Percentiles rank a stretch among this genome's conserved stretches.
Conservation (phyloP, 2,888 invertebrate species). For the Macroteleia sp. region DNA sequence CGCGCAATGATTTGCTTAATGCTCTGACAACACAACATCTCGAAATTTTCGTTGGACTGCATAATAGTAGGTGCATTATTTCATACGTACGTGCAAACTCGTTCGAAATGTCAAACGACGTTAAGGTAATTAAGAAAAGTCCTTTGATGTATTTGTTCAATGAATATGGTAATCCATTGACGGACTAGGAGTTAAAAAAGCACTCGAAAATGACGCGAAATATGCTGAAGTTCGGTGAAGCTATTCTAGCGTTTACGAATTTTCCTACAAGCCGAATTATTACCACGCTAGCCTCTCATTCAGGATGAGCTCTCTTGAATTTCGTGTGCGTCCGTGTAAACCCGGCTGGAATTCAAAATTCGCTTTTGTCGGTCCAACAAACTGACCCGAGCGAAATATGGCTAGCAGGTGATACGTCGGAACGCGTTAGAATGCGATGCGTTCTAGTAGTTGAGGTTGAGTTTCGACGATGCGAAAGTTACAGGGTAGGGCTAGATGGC, state of each 20-base stretch:
- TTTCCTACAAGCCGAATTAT: conserved; percentile 23
- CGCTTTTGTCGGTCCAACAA: conserved; percentile 40
- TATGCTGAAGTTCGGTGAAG: conserved; percentile 1
- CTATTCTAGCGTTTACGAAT: conserved; percentile 28
- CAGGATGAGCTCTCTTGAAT: conserved; percentile 23
- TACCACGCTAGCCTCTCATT: conserved; percentile 21
- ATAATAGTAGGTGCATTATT: conserved; percentile 29
- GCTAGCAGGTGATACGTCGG: conserved; percentile 69
- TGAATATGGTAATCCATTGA: conserved; percentile 44
- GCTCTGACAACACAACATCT: conserved; percentile 67
- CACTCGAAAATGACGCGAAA: not conserved
- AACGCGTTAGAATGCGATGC: conserved; percentile 73
- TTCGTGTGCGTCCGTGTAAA: conserved; percentile 14
- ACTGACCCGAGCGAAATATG: conserved; percentile 33
- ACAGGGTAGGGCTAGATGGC: conserved; percentile 37
- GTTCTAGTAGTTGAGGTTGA: conserved; percentile 54
- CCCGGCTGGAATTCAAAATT: conserved; percentile 56
- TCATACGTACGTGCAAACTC: conserved; percentile 12
- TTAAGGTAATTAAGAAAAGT: conserved; percentile 37
- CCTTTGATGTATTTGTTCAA: conserved; percentile 39
- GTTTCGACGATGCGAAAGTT: conserved; percentile 54
- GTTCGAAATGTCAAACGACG: conserved; percentile 32
- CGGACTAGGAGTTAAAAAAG: conserved; percentile 1
- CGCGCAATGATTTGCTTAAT: conserved; percentile 76
- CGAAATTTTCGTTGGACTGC: conserved; percentile 47